Conservation (phyloP, 2,113 vertebrate genomes). For the Pseudopipra pipra region DNA sequence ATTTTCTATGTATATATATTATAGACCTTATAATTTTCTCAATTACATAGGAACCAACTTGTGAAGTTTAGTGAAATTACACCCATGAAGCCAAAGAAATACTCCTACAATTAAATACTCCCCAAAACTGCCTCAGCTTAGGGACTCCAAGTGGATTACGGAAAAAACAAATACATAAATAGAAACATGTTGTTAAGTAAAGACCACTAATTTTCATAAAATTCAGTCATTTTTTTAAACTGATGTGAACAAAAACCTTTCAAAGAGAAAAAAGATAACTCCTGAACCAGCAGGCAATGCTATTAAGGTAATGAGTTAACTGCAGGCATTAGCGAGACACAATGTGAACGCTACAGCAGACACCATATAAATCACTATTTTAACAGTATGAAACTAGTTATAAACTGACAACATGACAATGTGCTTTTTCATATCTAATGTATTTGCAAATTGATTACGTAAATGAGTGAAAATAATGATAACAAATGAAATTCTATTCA, state of each 20-base stretch:
- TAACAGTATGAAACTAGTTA: background rate
- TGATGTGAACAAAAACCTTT: background rate
- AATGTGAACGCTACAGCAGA: background rate
- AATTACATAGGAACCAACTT: background rate
- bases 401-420: background rate
- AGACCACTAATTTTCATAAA: background rate
- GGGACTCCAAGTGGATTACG: background rate
- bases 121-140: background rate
- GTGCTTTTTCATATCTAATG: background rate
- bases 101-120: background rate
- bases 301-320: background rate
- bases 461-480: conserved; percentile 1
- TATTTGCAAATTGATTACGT: background rate
- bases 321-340: background rate
- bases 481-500: background rate
- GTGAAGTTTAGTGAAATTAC: background rate
- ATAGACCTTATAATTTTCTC: background rate
- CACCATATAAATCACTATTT: background rate
- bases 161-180: background rate
- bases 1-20: background rate
- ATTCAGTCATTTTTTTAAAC: background rate
- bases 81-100: background rate
- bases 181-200: background rate
- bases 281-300: background rate
- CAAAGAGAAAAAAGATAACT: background rate